These are phyloP conservation scores for Heteropelma amictum DNA, from an alignment of 2,888 invertebrate species.

Conservation along the genomic window DNA sequence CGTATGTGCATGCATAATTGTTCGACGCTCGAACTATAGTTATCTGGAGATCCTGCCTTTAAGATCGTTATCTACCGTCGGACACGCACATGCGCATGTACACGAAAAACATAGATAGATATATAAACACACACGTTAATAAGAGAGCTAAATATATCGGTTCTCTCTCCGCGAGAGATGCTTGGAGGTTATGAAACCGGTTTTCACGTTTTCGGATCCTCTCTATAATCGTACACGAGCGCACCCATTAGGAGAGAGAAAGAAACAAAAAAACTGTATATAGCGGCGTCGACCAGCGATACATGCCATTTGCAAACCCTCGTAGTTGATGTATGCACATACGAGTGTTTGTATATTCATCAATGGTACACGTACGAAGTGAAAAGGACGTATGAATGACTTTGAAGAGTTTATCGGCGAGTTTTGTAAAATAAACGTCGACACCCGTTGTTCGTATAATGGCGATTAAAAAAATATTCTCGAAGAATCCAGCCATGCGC, in stretches of 20 bases:
- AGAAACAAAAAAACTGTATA: slow-evolving; percentile 20
- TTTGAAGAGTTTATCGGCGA: too few species aligned
- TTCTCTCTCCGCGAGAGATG: slow-evolving; percentile 24
- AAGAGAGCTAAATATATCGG: slow-evolving; percentile 19
- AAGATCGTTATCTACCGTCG: slow-evolving; percentile 46
- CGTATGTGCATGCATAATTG: too few species aligned
- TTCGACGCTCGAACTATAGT: too few species aligned
- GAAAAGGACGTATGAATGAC: too few species aligned
- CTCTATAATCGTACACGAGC: slow-evolving; percentile 52
- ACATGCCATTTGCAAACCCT: slow-evolving; percentile 12
- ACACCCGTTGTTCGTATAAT: too few species aligned
- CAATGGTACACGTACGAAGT: too few species aligned
- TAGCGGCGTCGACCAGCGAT: neutral
- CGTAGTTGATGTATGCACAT: neutral
- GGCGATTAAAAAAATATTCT: too few species aligned
- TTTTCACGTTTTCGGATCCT: slow-evolving; percentile 57
- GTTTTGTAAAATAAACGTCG: too few species aligned
- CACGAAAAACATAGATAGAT: neutral
- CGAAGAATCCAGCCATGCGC: too few species aligned
- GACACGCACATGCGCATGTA: neutral
- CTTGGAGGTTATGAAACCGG: slow-evolving; percentile 56
- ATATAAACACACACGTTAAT: slow-evolving; percentile 4
- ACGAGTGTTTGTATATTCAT: too few species aligned
- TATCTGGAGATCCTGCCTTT: neutral
- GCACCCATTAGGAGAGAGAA: slow-evolving; percentile 50